phyloP scores from a whole-genome alignment of 2,888 invertebrate genomes.

The Nemurella pictetii region DNA sequence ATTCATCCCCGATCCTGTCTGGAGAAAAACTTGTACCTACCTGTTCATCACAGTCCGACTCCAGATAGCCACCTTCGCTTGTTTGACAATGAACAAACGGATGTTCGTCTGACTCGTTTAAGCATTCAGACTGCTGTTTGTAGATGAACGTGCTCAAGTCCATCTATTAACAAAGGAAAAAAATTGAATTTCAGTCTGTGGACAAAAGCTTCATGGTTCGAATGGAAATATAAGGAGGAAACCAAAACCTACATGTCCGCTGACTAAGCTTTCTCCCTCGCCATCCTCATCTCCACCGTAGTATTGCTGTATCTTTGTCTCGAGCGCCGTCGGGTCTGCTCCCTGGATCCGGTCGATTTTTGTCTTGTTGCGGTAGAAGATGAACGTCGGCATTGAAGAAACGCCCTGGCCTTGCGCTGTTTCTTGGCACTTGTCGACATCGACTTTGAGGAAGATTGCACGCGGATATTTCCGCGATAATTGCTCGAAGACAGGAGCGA shows the following conservation, averaged over 20 bases:
- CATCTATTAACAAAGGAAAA: slow-evolving; percentile 63
- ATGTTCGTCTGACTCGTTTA: slow-evolving; percentile 95
- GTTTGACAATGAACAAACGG: slow-evolving; percentile 73
- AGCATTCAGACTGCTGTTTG: slow-evolving; percentile 89
- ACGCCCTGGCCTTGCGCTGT: slow-evolving; percentile 87
- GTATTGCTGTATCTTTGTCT: slow-evolving; percentile 87
- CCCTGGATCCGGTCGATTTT: slow-evolving; percentile 87
- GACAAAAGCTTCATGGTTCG: neutral
- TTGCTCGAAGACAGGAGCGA: slow-evolving; percentile 90
- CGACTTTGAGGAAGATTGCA: slow-evolving; percentile 91
- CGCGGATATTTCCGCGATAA: slow-evolving; percentile 83
- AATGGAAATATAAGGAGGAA: neutral
- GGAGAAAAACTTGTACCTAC: too few species aligned
- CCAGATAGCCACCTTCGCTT: slow-evolving; percentile 69
- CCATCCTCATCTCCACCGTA: slow-evolving; percentile 68
- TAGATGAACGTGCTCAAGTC: slow-evolving; percentile 83
- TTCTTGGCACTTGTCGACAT: slow-evolving; percentile 91
- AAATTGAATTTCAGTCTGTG: slow-evolving; percentile 45
- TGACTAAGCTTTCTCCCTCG: slow-evolving; percentile 62
- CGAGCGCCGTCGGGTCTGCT: slow-evolving; percentile 79
- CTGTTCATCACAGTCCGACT: slow-evolving; percentile 94
- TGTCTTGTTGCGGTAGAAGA: slow-evolving; percentile 88
- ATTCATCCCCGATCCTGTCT: too few species aligned
- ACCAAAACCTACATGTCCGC: slow-evolving; percentile 70
- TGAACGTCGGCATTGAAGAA: slow-evolving; percentile 97